A percentile compares a stretch with the other conserved stretches of the same genome.
Conservation (phyloP, 2,113 vertebrate species). For the Ptilorrhoa leucosticta region DNA sequence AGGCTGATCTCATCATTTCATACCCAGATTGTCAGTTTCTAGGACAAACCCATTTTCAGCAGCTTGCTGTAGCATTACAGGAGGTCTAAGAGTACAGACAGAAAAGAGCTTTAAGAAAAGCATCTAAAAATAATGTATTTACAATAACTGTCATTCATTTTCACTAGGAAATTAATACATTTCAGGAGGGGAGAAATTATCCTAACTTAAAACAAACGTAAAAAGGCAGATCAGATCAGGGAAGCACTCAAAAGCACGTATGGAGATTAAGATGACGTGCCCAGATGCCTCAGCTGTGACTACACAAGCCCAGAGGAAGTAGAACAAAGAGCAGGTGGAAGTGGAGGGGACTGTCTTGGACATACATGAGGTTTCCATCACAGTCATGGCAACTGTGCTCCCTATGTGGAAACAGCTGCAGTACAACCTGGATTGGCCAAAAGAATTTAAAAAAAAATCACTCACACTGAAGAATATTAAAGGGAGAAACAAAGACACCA, state of each 20-base stretch:
- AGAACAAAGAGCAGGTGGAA: background rate
- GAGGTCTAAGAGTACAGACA: background rate
- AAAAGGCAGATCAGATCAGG: constrained; percentile 5
- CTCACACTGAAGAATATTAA: background rate
- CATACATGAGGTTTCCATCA: background rate
- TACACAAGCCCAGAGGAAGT: background rate
- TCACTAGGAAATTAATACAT: constrained; percentile 1
- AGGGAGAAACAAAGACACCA: background rate
- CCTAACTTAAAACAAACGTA: constrained; percentile 11
- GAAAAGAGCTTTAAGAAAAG: constrained; percentile 5
- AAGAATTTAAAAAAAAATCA: background rate
- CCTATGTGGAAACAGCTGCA: background rate
- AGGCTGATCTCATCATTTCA: background rate
- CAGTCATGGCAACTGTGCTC: background rate
- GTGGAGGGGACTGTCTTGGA: background rate
- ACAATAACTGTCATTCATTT: constrained; percentile 22
- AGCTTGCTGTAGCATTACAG: background rate
- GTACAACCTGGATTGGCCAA: background rate
- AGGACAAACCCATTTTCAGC: background rate
- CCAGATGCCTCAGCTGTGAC: background rate
- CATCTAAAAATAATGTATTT: constrained; percentile 4
- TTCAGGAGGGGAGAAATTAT: background rate
- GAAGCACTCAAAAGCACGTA: background rate
- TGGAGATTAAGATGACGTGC: background rate
- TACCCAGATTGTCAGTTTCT: background rate